Base-by-base conservation (phyloP, 1,140 invertebrate species). In the Brachionus paranguensis region DNA sequence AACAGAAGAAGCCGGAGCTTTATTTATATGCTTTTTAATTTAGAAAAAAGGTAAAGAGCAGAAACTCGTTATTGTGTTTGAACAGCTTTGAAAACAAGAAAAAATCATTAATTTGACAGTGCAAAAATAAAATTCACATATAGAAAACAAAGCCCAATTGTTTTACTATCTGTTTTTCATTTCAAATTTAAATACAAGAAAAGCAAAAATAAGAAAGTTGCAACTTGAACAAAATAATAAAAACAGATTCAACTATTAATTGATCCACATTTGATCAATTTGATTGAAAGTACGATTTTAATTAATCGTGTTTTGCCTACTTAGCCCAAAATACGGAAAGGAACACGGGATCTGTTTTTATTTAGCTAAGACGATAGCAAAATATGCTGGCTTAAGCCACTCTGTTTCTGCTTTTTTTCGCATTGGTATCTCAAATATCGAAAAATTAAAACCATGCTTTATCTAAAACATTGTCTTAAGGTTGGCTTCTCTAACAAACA, bases 181-280 rank as follows among this genome's bases (percentile, higher is more conserved):
- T 72, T 72, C 27, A 60, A 53, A 20, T 60, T 60, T 20, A 60
- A 60, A 60, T 60, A 60, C 20, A 20, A 14, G 17, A 53, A 17
- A 53, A n/a, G 1, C 10, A 14, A 11, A 53, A 17, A 17, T 17
- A 53, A n/a, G 47, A 53, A 65, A 65, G 11, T 65, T 68, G 65
- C 65, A 68, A 68, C 65, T 68, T 68, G 65, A 68, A 29, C 65
- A 11, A 68, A 68, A 68, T 68, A 68, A 68, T 68, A 68, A 33
- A 68, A 68, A 68, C 65, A 68, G 65, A 68, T 68, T 68, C 65
- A 68, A 68, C 27, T 68, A 33, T 68, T 68, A 68, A 68, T 68
- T 68, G 65, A 68, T 68, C 41, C 65, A 68, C 41, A 68, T 68
- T 33, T 68, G 65, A 68, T 68, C 65, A 68, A 68, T 68, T 33